phyloP scores from a whole-genome alignment of 2,113 vertebrate species.

The Gopherus evgoodei region DNA sequence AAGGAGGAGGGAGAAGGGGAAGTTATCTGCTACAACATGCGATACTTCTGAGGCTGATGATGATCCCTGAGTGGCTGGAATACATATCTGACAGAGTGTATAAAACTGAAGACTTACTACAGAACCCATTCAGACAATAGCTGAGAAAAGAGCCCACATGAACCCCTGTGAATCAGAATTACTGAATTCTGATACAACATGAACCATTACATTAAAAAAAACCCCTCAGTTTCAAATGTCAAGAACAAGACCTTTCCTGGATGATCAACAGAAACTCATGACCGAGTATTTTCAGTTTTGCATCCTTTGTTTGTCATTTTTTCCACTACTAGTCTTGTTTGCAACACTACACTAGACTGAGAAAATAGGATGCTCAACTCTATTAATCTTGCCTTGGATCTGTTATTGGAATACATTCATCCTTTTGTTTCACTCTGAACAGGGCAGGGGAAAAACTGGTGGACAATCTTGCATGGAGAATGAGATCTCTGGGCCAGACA shows the following conservation, averaged over 20 bases:
- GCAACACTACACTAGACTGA: neutral
- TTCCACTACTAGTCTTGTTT: conserved; percentile 31
- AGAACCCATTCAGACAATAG: neutral
- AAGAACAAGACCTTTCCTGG: conserved; percentile 56
- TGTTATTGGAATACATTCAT: neutral
- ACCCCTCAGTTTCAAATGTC: conserved; percentile 47
- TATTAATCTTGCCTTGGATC: neutral
- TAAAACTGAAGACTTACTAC: neutral
- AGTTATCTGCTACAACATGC: neutral
- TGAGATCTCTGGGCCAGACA: neutral
- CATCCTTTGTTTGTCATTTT: conserved; percentile 68
- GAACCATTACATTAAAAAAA: conserved; percentile 30
- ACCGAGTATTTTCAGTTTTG: conserved; percentile 60
- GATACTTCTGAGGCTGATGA: neutral
- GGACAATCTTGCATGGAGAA: neutral
- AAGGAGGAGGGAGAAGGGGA: fast-evolving
- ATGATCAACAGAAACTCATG: conserved; percentile 53
- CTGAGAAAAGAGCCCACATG: neutral
- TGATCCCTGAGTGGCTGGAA: neutral
- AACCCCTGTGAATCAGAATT: neutral
- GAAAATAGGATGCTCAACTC: neutral
- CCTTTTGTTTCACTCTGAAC: neutral
- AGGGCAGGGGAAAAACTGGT: neutral
- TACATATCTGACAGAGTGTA: fast-evolving
- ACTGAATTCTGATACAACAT: neutral